Evolutionary conservation across 2,888 invertebrate species (phyloP).

Genomic region (Chalcis sispes): DNA sequence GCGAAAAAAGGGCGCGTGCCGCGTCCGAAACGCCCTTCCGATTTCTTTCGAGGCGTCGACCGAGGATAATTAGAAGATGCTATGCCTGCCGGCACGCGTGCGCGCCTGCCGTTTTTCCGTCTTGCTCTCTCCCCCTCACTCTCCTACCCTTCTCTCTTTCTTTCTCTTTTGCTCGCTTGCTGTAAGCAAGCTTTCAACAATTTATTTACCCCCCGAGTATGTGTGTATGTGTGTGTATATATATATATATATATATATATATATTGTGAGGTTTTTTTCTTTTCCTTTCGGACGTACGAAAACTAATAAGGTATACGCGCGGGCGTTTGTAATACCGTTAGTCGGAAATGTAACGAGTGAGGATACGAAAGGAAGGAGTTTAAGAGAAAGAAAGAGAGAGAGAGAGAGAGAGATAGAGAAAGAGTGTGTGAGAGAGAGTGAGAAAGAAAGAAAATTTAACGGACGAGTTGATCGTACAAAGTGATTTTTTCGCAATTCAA

Average conservation of each 20-base stretch:
- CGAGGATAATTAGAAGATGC: constrained; percentile 64
- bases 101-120: constrained; percentile 8
- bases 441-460: too few species aligned
- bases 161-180: neutral
- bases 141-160: neutral
- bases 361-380: too few species aligned
- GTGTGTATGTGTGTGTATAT: too few species aligned
- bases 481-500: too few species aligned
- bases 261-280: neutral
- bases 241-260: too few species aligned
- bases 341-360: too few species aligned
- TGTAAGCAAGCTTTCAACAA: constrained; percentile 11
- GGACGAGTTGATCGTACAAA: too few species aligned
- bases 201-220: constrained; percentile 34
- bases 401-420: too few species aligned
- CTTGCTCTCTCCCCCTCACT: neutral
- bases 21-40: constrained; percentile 59
- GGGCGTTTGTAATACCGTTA: constrained; percentile 18
- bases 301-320: constrained; percentile 11
- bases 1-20: constrained; percentile 63
- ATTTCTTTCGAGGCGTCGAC: constrained; percentile 61
- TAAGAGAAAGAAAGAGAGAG: too few species aligned
- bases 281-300: neutral
- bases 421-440: too few species aligned
- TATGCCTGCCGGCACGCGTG: constrained; percentile 30